These are phyloP conservation scores for Diabrotica virgifera DNA, from an alignment of 1,140 invertebrate species.

Conservation along the genomic window DNA sequence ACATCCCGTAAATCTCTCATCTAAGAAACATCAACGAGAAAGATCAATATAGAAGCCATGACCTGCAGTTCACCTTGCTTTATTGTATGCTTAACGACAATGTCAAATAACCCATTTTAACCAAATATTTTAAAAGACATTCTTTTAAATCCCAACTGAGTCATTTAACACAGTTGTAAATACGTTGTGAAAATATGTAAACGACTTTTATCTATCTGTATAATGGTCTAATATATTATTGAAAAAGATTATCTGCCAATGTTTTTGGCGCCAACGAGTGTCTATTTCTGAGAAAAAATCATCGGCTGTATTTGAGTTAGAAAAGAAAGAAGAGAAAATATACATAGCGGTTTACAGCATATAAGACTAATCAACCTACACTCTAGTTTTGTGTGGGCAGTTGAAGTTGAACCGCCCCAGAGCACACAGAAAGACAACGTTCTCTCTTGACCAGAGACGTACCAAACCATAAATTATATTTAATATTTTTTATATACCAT, in stretches of 20 bases:
- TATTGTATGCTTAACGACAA: no score
- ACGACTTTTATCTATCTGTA: not conserved
- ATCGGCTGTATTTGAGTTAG: conserved; percentile 1
- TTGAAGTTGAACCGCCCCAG: conserved; percentile 28
- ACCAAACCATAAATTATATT: conserved; percentile 4
- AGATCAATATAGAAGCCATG: no score
- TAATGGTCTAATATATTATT: conserved; percentile 13
- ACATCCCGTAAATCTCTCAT: no score
- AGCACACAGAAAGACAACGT: conserved; percentile 18
- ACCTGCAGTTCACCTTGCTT: no score
- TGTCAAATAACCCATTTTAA: no score
- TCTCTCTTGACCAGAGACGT: not conserved
- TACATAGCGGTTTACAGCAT: conserved; percentile 28
- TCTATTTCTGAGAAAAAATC: conserved; percentile 15
- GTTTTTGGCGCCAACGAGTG: conserved; percentile 21
- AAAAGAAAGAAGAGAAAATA: conserved; percentile 21
- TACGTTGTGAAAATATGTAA: no score
- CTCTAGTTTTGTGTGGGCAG: conserved; percentile 30
- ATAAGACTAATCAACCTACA: conserved; percentile 34
- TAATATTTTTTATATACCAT: no score
- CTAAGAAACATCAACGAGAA: no score
- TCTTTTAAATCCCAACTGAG: no score
- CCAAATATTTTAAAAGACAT: no score
- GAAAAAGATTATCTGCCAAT: conserved; percentile 13
- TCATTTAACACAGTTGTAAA: no score